These are phyloP conservation scores for Anastrepha ludens DNA, from an alignment of 1,140 invertebrate genomes.

Conservation along the genomic window DNA sequence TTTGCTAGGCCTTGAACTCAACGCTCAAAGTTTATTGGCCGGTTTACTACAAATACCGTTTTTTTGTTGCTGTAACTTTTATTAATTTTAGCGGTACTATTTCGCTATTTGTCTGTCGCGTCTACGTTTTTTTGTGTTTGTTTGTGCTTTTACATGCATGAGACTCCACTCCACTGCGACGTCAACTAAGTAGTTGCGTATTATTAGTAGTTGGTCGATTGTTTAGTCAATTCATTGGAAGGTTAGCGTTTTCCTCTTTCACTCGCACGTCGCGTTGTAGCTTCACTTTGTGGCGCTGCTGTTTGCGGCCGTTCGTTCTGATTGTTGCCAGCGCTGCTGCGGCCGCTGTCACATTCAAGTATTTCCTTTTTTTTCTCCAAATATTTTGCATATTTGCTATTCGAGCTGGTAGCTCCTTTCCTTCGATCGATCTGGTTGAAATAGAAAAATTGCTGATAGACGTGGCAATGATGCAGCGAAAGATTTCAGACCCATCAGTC, in stretches of 20 bases:
- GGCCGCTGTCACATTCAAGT: no score
- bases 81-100: conserved; percentile 51
- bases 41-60: conserved; percentile 74
- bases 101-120: conserved; percentile 35
- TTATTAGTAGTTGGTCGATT: background rate
- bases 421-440: no score
- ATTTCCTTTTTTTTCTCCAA: no score
- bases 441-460: no score
- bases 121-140: conserved; percentile 50
- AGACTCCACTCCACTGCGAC: background rate
- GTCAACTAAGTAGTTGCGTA: background rate
- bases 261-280: background rate
- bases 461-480: no score
- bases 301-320: no score
- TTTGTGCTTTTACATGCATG: conserved; percentile 43
- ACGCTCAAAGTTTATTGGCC: conserved; percentile 73
- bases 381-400: no score
- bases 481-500: no score
- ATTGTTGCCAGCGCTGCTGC: no score
- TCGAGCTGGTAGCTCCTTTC: no score
- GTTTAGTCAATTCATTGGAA: background rate
- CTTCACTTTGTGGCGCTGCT: background rate
- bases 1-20: conserved; percentile 72
- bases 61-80: conserved; percentile 58
- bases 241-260: no score